Evolutionary conservation across 2,888 invertebrate genomes (phyloP).

Genomic region (Ethmia dodecea): DNA sequence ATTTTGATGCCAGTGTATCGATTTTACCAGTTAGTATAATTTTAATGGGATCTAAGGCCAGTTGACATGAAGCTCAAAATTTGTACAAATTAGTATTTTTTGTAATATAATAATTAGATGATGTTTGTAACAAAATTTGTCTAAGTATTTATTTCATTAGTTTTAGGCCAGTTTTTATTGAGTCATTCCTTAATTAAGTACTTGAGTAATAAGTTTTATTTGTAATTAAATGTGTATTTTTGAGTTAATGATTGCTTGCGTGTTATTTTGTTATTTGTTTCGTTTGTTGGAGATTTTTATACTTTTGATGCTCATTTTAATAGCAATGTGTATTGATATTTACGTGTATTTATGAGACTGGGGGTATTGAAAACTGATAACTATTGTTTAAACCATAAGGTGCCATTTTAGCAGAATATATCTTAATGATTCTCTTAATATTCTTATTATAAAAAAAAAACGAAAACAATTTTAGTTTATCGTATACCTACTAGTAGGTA

Average conservation of each 20-base stretch:
- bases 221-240: constrained; percentile 32
- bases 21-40: constrained; percentile 50
- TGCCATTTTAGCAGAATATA: no score
- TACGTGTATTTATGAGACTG: no score
- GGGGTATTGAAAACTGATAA: no score
- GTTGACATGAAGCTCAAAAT: constrained; percentile 70
- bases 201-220: constrained; percentile 31
- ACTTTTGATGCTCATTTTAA: constrained; percentile 36
- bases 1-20: constrained; percentile 32
- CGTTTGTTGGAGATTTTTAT: constrained; percentile 58
- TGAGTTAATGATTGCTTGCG: constrained; percentile 41
- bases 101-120: constrained; percentile 20
- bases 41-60: constrained; percentile 66
- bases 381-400: no score
- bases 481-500: no score
- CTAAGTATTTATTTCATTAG: constrained; percentile 70
- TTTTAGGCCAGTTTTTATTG: constrained; percentile 65
- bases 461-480: no score
- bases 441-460: no score
- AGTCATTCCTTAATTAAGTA: constrained; percentile 51
- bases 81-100: constrained; percentile 58
- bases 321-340: no score
- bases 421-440: no score
- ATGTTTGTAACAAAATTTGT: constrained; percentile 17
- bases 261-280: constrained; percentile 59